Percentiles rank a stretch among this genome's conserved stretches.
Evolutionary conservation across 2,113 vertebrate species (phyloP).

Genomic region (Oncorhynchus gorbuscha): DNA sequence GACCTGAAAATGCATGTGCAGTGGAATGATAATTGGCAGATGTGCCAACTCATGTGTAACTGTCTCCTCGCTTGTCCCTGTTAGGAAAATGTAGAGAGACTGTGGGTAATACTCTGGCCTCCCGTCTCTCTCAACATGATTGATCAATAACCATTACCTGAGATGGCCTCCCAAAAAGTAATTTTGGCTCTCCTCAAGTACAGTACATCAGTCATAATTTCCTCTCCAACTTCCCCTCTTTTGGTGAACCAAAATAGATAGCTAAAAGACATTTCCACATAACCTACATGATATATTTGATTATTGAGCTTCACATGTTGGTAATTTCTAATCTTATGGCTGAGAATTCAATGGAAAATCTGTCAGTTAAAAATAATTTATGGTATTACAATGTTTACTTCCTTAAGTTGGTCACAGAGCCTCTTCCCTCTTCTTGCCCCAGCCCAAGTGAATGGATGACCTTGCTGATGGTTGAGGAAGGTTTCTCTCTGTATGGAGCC

Average conservation of each 20-base stretch:
- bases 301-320: no score
- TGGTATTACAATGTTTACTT: no score
- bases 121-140: not conserved
- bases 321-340: no score
- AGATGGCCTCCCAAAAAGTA: not conserved
- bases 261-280: not conserved
- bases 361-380: no score
- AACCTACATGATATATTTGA: no score
- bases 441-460: no score
- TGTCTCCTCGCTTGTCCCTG: not conserved
- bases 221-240: not conserved
- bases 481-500: no score
- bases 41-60: not conserved
- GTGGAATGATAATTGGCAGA: not conserved
- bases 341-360: no score
- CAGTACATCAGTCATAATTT: not conserved
- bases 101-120: not conserved
- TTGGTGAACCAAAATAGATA: not conserved
- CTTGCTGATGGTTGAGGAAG: no score
- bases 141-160: conserved; percentile 19
- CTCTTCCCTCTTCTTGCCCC: no score
- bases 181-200: not conserved
- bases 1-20: not conserved
- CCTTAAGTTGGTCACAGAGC: no score
- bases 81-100: not conserved